Evolutionary conservation across 1,140 invertebrate species (phyloP).

Genomic region (Brachionus calyciflorus): DNA sequence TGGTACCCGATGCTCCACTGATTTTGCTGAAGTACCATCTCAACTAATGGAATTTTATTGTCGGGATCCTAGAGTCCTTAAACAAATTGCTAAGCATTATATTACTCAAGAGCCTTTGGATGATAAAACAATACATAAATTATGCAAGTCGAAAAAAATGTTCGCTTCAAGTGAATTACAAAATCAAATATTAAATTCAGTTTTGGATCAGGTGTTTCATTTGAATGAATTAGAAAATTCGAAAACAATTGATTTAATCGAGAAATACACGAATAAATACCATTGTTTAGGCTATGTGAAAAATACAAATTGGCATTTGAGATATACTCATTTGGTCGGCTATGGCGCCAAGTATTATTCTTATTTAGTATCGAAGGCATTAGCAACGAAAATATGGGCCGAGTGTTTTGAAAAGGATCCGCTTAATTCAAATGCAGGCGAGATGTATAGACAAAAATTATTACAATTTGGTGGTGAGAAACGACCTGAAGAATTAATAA

Average conservation of each 20-base stretch:
- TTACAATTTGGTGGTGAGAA: slow-evolving; percentile 39
- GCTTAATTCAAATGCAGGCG: background rate
- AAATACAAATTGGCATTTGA: slow-evolving; percentile 29
- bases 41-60: slow-evolving; percentile 98
- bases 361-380: slow-evolving; percentile 86
- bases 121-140: slow-evolving; percentile 68
- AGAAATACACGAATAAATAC: slow-evolving; percentile 41
- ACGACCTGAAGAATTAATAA: slow-evolving; percentile 17
- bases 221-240: slow-evolving; percentile 56
- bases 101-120: slow-evolving; percentile 80
- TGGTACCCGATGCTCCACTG: slow-evolving; percentile 88
- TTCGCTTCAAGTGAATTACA: slow-evolving; percentile 70
- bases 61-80: slow-evolving; percentile 73
- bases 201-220: slow-evolving; percentile 85
- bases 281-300: slow-evolving; percentile 4
- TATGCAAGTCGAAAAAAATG: slow-evolving; percentile 42
- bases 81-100: slow-evolving; percentile 80
- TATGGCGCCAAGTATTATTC: slow-evolving; percentile 98
- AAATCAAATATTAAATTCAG: slow-evolving; percentile 80
- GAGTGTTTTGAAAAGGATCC: slow-evolving; percentile 42
- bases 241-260: background rate
- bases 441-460: slow-evolving; percentile 34
- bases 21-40: slow-evolving; percentile 96
- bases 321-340: slow-evolving; percentile 92
- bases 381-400: slow-evolving; percentile 65